phyloP scores from a whole-genome alignment of 2,888 invertebrate species.

The Meganola albula region DNA sequence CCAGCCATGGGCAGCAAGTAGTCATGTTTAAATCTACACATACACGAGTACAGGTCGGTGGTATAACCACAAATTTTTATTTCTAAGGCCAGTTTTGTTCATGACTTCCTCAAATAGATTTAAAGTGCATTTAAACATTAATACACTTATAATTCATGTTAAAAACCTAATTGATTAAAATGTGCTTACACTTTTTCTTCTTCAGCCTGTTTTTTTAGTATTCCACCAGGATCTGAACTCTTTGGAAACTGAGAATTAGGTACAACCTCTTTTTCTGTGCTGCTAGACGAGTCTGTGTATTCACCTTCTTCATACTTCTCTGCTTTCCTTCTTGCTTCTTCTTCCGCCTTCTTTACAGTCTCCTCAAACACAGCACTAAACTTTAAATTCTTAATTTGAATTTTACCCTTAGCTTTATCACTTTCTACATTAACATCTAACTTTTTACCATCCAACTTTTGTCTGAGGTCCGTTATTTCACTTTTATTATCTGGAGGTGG shows the following conservation, averaged over 20 bases:
- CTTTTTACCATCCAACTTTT: constrained; percentile 46
- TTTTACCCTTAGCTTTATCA: constrained; percentile 75
- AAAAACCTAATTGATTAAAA: background rate
- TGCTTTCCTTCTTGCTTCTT: constrained; percentile 78
- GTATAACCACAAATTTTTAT: too few species aligned
- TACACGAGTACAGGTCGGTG: too few species aligned
- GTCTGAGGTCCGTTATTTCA: constrained; percentile 35
- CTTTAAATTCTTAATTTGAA: constrained; percentile 83
- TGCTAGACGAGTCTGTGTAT: constrained; percentile 68
- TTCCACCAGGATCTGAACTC: constrained; percentile 66
- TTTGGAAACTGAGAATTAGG: constrained; percentile 65
- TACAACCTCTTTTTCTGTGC: constrained; percentile 53
- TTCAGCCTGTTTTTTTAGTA: constrained; percentile 61
- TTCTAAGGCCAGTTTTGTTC: too few species aligned
- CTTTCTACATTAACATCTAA: constrained; percentile 40
- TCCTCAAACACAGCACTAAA: constrained; percentile 82
- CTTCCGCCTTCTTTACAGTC: constrained; percentile 80
- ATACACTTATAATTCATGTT: too few species aligned
- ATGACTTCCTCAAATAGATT: too few species aligned
- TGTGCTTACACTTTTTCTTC: constrained; percentile 74
- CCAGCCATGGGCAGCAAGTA: too few species aligned
- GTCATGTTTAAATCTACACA: too few species aligned
- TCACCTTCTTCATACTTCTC: constrained; percentile 82
- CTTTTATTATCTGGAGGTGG: constrained; percentile 49
- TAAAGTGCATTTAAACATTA: too few species aligned